A percentile compares a stretch with the other conserved stretches of the same genome.
Conservation (phyloP, 1,140 invertebrate species). For the Anastrepha obliqua region DNA sequence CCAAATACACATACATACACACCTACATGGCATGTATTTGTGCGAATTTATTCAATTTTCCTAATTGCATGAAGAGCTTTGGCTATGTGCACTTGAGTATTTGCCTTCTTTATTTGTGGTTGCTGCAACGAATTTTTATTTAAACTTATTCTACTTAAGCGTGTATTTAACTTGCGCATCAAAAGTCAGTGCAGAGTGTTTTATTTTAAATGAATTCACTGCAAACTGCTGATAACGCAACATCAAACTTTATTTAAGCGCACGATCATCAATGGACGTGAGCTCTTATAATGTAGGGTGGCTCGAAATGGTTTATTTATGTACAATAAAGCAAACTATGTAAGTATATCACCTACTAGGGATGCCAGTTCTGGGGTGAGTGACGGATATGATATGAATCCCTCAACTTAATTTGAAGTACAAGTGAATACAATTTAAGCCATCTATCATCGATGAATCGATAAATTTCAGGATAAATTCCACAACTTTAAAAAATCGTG, state of each 20-base stretch:
- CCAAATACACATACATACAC: background rate
- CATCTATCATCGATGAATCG: too few species aligned
- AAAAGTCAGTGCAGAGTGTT: conserved; percentile 13
- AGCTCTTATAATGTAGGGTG: too few species aligned
- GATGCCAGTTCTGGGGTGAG: background rate
- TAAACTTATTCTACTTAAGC: conserved; percentile 33
- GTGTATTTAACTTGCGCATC: conserved; percentile 14
- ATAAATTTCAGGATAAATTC: too few species aligned
- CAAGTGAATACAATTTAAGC: too few species aligned
- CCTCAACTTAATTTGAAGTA: too few species aligned
- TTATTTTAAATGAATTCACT: conserved; percentile 50
- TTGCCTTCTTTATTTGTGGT: conserved; percentile 33
- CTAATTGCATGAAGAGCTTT: background rate
- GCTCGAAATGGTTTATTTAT: too few species aligned
- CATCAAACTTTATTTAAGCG: conserved; percentile 23
- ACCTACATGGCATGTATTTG: background rate
- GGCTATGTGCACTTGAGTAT: background rate
- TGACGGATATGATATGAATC: background rate
- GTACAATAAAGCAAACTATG: too few species aligned
- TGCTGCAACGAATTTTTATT: conserved; percentile 27
- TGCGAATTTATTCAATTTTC: too few species aligned
- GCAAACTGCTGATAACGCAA: conserved; percentile 37
- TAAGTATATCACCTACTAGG: too few species aligned
- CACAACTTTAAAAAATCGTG: too few species aligned
- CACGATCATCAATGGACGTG: background rate